A percentile compares a stretch with the other conserved stretches of the same genome.
Conservation (phyloP, 2,888 invertebrate species). For the Acleris cristana region DNA sequence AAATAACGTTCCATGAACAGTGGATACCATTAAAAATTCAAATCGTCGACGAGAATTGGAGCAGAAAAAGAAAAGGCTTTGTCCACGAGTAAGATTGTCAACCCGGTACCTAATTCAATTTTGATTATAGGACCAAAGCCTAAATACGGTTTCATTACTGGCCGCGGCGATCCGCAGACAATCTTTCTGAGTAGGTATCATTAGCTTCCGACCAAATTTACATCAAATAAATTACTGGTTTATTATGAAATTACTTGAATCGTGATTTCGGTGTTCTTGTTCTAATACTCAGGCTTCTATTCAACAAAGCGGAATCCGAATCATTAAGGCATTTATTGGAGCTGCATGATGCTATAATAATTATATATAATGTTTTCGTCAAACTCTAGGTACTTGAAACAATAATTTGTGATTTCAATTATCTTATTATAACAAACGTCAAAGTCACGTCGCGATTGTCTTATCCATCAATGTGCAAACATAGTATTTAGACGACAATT, state of each 20-base stretch:
- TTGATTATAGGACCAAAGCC: slow-evolving; percentile 82
- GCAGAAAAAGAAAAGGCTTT: slow-evolving; percentile 78
- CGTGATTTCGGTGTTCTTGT: slow-evolving; percentile 67
- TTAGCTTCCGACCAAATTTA: slow-evolving; percentile 75
- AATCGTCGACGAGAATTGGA: slow-evolving; percentile 76
- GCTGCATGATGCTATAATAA: slow-evolving; percentile 21
- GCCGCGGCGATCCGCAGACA: slow-evolving; percentile 78
- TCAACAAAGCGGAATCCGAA: slow-evolving; percentile 37
- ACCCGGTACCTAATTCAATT: slow-evolving; percentile 78
- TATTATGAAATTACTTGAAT: slow-evolving; percentile 74
- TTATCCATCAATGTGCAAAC: slow-evolving; percentile 45
- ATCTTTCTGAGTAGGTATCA: slow-evolving; percentile 80
- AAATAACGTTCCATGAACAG: slow-evolving; percentile 49
- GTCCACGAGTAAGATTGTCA: slow-evolving; percentile 77
- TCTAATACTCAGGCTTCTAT: slow-evolving; percentile 44
- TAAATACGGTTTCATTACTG: slow-evolving; percentile 79
- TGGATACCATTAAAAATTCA: slow-evolving; percentile 69
- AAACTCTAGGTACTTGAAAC: neutral
- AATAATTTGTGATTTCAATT: slow-evolving; percentile 12
- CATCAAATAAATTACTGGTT: slow-evolving; percentile 72
- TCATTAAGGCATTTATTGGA: slow-evolving; percentile 39
- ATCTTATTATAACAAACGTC: neutral
- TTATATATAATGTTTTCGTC: slow-evolving; percentile 6
- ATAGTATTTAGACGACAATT: slow-evolving; percentile 61
- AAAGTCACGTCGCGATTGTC: neutral